phyloP scores from a whole-genome alignment of 1,140 invertebrate species.

The Cotesia glomerata region DNA sequence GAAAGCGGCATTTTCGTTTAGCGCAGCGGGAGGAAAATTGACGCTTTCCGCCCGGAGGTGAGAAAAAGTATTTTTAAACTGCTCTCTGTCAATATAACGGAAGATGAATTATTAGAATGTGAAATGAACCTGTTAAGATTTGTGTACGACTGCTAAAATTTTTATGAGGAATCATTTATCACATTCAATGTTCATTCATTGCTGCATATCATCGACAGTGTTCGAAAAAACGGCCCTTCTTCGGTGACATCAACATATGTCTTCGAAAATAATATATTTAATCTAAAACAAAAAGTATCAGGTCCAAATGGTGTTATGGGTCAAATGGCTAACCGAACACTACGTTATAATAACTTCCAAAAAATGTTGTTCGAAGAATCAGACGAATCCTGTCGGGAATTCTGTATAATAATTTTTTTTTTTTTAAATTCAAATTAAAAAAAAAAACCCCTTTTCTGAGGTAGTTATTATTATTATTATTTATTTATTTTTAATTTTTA shows the following conservation, averaged over 20 bases:
- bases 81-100: constrained; percentile 15
- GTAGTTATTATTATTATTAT: too few relatives aligned
- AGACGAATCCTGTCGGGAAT: too few relatives aligned
- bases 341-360: background rate
- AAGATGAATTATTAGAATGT: constrained; percentile 16
- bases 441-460: too few relatives aligned
- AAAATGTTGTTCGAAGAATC: too few relatives aligned
- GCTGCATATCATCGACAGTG: constrained; percentile 24
- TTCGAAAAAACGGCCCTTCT: constrained; percentile 27
- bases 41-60: too few relatives aligned
- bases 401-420: too few relatives aligned
- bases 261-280: constrained; percentile 27
- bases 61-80: constrained; percentile 24
- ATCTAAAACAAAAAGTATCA: constrained; percentile 30
- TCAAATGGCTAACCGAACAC: constrained; percentile 28
- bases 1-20: too few relatives aligned
- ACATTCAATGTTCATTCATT: background rate
- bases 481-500: too few relatives aligned
- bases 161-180: constrained; percentile 30
- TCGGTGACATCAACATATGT: constrained; percentile 33
- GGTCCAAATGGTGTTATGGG: constrained; percentile 28
- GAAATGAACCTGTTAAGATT: constrained; percentile 33
- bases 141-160: constrained; percentile 30
- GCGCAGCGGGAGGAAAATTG: too few relatives aligned
- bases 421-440: too few relatives aligned